Evolutionary conservation across 2,888 invertebrate genomes (phyloP), one percentile per base, ranked within the genome.

Genomic region (Hemistola chrysoprasaria): DNA sequence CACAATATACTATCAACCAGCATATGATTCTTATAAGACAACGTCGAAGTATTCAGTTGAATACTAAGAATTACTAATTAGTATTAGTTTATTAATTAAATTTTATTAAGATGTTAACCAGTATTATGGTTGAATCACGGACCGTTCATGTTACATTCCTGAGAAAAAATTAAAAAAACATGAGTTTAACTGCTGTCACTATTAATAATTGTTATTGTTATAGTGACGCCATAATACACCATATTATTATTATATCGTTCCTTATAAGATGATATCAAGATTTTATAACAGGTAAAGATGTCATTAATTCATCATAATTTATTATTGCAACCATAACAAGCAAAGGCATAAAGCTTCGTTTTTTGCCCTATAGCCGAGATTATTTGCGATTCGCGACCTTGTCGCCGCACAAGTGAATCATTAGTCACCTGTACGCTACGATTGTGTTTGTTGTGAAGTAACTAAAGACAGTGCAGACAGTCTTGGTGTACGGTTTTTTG

Each of bases 61-160:
- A 62, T 63, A 56, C 53, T 48, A 42, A 6, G 54, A 51, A 65
- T 65, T 62, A 57, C 56, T 60, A 62, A 57, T 59, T 56, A 39
- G 39, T 46, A 47, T 42, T 49, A 52, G 16, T 4, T 56, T 59
- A 49, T 44, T 59, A 50, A 55, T 53, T 47, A 55, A 53, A 43
- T 40, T 50, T 54, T 16, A 46, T 44, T 56, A 28, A 34, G 33
- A 52, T 48, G 22, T 42, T 40, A 48, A 28, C 30, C 25, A 37
- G 50, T 41, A 23, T 39, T 39, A 39, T 28, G 16, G 22, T n/a
- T 35, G 7, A 24, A 44, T 28, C 3, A 16, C 23, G 26, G 23
- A 32, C 26, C 25, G 26, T n/a, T 21, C 21, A 23, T 11, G 10
- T 2, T 21, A 23, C 36, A 37, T 38, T 43, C 23, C 20, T 1